Conservation (phyloP, 2,797 vertebrate genomes). For the Discoglossus pictus region DNA sequence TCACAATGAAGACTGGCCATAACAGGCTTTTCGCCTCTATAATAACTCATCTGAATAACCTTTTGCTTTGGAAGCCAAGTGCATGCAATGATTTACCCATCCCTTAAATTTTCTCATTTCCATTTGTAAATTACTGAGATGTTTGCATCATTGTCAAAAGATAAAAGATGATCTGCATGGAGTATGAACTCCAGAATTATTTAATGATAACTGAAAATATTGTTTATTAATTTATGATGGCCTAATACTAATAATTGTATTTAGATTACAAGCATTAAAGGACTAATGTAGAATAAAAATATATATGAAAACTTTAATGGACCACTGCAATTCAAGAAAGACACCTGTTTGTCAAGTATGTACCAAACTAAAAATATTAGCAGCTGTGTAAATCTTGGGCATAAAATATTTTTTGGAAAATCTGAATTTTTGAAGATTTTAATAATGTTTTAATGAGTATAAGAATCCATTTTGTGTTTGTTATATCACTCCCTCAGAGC, state of each 20-base stretch:
- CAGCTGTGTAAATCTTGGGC: too few species aligned
- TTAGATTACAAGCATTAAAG: constrained; percentile 11
- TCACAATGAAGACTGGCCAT: constrained; percentile 15
- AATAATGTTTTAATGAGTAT: too few species aligned
- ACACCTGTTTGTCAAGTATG: too few species aligned
- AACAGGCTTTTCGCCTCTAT: constrained; percentile 15
- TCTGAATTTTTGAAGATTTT: too few species aligned
- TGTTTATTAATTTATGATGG: constrained; percentile 11
- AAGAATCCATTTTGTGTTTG: too few species aligned
- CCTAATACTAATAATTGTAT: constrained; percentile 8
- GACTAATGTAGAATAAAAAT: too few species aligned
- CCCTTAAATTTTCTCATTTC: constrained; percentile 47
- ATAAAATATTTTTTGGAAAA: too few species aligned
- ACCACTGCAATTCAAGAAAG: too few species aligned
- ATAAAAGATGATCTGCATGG: constrained; percentile 11
- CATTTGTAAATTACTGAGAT: constrained; percentile 41
- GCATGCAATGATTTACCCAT: constrained; percentile 46
- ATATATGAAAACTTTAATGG: too few species aligned
- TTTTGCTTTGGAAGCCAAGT: constrained; percentile 44
- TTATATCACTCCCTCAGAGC: too few species aligned
- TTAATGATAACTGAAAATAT: constrained; percentile 7
- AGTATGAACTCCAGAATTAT: background rate
- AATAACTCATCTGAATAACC: constrained; percentile 13
- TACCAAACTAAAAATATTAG: too few species aligned
- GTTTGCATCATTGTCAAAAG: constrained; percentile 24